Conservation (phyloP, 2,113 vertebrate genomes). For the Phrynosoma blainvillii region DNA sequence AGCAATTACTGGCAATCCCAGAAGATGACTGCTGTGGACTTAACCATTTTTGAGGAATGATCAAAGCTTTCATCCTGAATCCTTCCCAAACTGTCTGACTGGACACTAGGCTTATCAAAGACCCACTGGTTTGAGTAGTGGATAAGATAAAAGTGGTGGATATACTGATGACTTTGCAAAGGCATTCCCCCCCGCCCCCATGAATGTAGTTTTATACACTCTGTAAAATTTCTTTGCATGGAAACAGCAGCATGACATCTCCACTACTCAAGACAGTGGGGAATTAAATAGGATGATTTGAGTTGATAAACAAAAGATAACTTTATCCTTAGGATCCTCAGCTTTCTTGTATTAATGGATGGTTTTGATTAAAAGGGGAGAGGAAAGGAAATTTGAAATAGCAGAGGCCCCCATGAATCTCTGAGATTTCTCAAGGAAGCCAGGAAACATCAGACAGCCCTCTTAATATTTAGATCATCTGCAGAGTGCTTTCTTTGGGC, state of each 20-base stretch:
- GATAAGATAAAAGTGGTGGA: background rate
- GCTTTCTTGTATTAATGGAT: conserved; percentile 51
- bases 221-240: background rate
- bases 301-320: conserved; percentile 73
- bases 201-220: background rate
- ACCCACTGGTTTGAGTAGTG: background rate
- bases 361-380: conserved; percentile 51
- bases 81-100: background rate
- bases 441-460: conserved; percentile 65
- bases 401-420: conserved; percentile 51
- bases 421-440: conserved; percentile 62
- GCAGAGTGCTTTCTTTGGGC: conserved; percentile 68
- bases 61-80: background rate
- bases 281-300: conserved; percentile 65
- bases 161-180: background rate
- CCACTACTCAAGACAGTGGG: conserved; percentile 37
- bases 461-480: conserved; percentile 69
- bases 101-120: background rate
- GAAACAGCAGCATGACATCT: conserved; percentile 27
- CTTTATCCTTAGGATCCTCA: conserved; percentile 63
- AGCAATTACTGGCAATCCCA: background rate
- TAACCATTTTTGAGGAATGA: background rate
- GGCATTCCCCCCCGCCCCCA: no score
- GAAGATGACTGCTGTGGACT: background rate
- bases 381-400: conserved; percentile 50